These are phyloP conservation scores for Scaptomyza hsui DNA, from an alignment of 1,140 invertebrate species.

Conservation along the genomic window DNA sequence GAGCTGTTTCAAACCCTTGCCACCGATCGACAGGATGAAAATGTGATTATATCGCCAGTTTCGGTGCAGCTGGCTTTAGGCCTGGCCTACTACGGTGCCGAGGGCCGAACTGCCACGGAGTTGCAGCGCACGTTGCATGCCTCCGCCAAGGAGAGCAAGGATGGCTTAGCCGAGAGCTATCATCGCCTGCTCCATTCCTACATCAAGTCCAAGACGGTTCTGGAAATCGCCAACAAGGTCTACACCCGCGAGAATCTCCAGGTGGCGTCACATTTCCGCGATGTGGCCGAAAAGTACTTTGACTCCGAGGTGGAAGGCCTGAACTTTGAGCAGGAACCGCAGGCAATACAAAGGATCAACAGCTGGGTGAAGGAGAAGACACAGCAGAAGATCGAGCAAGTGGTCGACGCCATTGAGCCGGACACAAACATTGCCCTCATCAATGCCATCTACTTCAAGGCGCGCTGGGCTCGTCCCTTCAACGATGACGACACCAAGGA, in stretches of 20 bases:
- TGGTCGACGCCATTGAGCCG: slow-evolving; percentile 84
- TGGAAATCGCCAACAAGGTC: slow-evolving; percentile 81
- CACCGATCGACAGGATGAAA: slow-evolving; percentile 76
- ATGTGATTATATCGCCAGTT: slow-evolving; percentile 80
- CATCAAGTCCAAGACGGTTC: slow-evolving; percentile 77
- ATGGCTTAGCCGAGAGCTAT: slow-evolving; percentile 73
- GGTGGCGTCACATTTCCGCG: slow-evolving; percentile 67
- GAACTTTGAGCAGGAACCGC: slow-evolving; percentile 84
- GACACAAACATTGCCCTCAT: slow-evolving; percentile 86
- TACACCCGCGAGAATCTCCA: slow-evolving; percentile 67
- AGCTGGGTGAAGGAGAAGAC: slow-evolving; percentile 87
- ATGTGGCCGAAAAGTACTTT: slow-evolving; percentile 71
- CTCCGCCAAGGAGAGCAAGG: slow-evolving; percentile 77
- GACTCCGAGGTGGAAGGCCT: slow-evolving; percentile 85
- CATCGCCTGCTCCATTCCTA: slow-evolving; percentile 73
- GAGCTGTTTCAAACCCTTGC: slow-evolving; percentile 79
- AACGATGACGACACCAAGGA: slow-evolving; percentile 84
- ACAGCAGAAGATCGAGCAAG: slow-evolving; percentile 87
- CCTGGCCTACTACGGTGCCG: slow-evolving; percentile 76
- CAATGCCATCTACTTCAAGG: slow-evolving; percentile 91
- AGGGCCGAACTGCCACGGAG: slow-evolving; percentile 71
- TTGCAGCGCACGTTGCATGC: slow-evolving; percentile 73
- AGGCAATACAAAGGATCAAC: slow-evolving; percentile 86
- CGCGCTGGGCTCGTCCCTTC: slow-evolving; percentile 88
- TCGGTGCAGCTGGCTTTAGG: slow-evolving; percentile 76